phyloP scores from a whole-genome alignment of 64 coral and sea anemone species.

The Montipora efflorescens region DNA sequence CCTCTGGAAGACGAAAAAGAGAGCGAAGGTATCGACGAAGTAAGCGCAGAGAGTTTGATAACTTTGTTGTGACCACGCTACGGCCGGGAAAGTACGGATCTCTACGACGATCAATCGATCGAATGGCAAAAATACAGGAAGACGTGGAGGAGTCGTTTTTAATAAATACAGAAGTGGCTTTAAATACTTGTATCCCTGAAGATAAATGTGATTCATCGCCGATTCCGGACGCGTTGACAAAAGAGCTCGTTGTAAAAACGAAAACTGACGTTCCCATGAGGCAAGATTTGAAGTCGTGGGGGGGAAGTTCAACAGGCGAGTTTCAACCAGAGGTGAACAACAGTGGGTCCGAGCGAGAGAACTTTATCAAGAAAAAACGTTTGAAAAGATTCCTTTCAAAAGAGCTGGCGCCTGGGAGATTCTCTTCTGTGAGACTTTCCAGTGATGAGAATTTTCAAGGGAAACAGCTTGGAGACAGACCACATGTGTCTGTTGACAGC shows the following conservation, averaged over 20 bases:
- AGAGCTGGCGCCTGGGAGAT: conserved; percentile 73
- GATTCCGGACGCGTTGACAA: neutral
- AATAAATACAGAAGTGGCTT: conserved; percentile 35
- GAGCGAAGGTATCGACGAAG: conserved; percentile 31
- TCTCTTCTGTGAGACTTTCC: conserved; percentile 81
- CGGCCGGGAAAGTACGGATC: conserved; percentile 89
- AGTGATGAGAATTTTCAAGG: conserved; percentile 36
- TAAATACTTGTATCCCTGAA: conserved; percentile 15
- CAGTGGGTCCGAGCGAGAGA: neutral
- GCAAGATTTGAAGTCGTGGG: neutral
- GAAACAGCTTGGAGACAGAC: neutral
- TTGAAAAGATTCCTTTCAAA: conserved; percentile 68
- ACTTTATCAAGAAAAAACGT: conserved; percentile 33
- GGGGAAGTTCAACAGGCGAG: neutral
- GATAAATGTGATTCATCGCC: neutral
- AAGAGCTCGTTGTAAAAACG: neutral
- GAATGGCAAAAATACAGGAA: conserved; percentile 89
- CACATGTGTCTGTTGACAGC: conserved; percentile 14
- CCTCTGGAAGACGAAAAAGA: conserved; percentile 20
- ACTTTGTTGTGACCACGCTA: conserved; percentile 81
- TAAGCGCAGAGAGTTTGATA: conserved; percentile 81
- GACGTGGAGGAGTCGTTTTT: conserved; percentile 74
- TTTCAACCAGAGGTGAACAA: neutral
- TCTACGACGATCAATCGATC: conserved; percentile 76
- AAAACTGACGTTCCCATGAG: neutral